Evolutionary conservation across 2,797 vertebrate species (phyloP).

Genomic region (Fundulus diaphanus): DNA sequence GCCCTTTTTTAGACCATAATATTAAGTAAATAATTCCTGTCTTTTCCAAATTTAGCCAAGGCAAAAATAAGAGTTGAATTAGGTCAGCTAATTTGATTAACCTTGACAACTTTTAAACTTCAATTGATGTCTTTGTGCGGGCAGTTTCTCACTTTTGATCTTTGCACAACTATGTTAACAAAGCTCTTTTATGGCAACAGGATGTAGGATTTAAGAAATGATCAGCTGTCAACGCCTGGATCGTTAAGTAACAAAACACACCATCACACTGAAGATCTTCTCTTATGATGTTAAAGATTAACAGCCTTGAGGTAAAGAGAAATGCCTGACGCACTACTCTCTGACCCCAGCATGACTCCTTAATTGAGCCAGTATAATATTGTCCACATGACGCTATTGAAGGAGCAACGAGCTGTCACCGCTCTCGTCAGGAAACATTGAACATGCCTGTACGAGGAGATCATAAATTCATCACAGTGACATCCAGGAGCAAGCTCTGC

Average conservation of each 20-base stretch:
- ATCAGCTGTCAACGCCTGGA: background rate
- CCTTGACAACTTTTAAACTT: background rate
- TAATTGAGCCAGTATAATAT: constrained; percentile 41
- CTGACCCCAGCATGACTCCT: constrained; percentile 56
- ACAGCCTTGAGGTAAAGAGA: constrained; percentile 40
- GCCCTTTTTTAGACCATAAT: background rate
- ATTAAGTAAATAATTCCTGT: background rate
- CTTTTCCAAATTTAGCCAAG: background rate
- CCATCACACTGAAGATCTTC: background rate
- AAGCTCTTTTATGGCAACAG: background rate
- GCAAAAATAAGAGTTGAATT: background rate
- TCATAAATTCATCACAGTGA: constrained; percentile 74
- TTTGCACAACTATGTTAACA: background rate
- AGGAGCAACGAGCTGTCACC: constrained; percentile 53
- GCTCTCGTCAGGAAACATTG: constrained; percentile 49
- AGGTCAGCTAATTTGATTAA: background rate
- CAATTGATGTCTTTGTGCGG: too few relatives aligned
- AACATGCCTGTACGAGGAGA: constrained; percentile 48
- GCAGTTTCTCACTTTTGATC: background rate
- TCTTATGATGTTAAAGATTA: constrained; percentile 14
- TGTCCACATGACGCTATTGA: constrained; percentile 43
- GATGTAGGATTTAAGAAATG: background rate
- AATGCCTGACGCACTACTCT: constrained; percentile 22
- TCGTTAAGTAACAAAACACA: background rate
- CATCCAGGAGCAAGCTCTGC: constrained; percentile 56